Evolutionary conservation across 1,140 invertebrate species (phyloP).

Genomic region (Anadara kagoshimensis): DNA sequence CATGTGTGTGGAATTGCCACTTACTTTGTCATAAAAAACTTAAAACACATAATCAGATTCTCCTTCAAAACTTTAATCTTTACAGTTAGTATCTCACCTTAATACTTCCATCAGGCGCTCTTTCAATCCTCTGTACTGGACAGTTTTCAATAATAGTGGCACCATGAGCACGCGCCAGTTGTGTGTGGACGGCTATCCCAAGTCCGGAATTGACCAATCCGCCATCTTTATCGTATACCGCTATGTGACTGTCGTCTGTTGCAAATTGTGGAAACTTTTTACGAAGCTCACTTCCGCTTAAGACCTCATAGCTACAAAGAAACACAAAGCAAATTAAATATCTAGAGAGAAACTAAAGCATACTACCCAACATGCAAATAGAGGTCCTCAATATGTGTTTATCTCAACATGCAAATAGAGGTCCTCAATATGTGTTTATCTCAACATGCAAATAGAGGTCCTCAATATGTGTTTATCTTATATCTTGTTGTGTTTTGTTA

Average conservation of each 20-base stretch:
- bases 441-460: too few species aligned
- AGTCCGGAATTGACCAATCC: conserved; percentile 66
- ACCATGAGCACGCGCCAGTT: conserved; percentile 63
- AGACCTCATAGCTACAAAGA: conserved; percentile 54
- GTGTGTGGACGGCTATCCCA: conserved; percentile 63
- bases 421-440: too few species aligned
- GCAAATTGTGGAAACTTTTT: conserved; percentile 63
- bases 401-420: too few species aligned
- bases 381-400: too few species aligned
- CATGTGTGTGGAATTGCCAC: too few species aligned
- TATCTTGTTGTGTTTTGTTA: too few species aligned
- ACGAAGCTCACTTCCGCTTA: conserved; percentile 43
- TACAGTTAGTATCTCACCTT: conserved; percentile 39
- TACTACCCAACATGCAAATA: too few species aligned
- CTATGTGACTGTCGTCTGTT: conserved; percentile 48
- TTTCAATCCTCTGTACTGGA: conserved; percentile 54
- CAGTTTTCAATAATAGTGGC: conserved; percentile 64
- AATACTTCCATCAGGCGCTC: conserved; percentile 41
- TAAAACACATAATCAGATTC: too few species aligned
- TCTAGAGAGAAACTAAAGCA: too few species aligned
- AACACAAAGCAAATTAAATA: background rate
- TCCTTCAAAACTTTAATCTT: too few species aligned
- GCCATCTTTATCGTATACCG: conserved; percentile 61
- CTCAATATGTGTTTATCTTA: too few species aligned
- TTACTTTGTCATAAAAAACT: too few species aligned